These are phyloP conservation scores for Polypterus senegalus DNA, from an alignment of 2,113 vertebrate genomes.

Conservation along the genomic window DNA sequence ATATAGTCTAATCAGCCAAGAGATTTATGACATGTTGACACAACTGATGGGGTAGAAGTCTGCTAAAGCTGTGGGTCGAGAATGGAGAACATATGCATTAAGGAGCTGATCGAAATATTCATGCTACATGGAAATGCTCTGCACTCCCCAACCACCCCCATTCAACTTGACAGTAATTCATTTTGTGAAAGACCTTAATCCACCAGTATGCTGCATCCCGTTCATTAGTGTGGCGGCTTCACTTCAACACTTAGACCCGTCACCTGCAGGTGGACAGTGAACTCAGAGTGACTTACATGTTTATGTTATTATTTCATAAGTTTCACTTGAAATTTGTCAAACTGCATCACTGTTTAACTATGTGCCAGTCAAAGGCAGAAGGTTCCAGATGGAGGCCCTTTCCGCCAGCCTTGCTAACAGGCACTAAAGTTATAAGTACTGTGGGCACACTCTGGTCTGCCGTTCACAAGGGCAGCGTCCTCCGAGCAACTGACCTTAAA, in stretches of 20 bases:
- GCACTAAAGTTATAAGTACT: constrained; percentile 57
- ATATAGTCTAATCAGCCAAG: constrained; percentile 39
- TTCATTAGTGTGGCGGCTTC: constrained; percentile 69
- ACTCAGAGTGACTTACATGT: constrained; percentile 56
- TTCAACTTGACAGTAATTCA: constrained; percentile 67
- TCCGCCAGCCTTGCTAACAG: constrained; percentile 60
- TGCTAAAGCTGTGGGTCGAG: constrained; percentile 46
- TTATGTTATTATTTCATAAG: constrained; percentile 89
- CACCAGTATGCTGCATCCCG: constrained; percentile 46
- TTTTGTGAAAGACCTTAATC: constrained; percentile 64
- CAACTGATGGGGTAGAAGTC: constrained; percentile 50
- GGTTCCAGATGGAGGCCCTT: constrained; percentile 71
- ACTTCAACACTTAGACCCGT: constrained; percentile 62
- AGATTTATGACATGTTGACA: constrained; percentile 69
- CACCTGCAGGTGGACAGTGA: constrained; percentile 74
- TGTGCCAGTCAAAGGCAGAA: constrained; percentile 63
- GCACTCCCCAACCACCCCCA: no score
- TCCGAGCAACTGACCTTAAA: constrained; percentile 50
- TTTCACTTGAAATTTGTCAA: constrained; percentile 86
- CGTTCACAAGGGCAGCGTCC: constrained; percentile 49
- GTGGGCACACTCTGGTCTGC: background rate
- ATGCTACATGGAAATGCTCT: constrained; percentile 64
- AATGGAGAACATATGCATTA: constrained; percentile 66
- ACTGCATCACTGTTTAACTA: constrained; percentile 84
- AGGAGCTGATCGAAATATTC: constrained; percentile 82